A percentile compares a stretch with the other conserved stretches of the same genome.
phyloP scores from a whole-genome alignment of 2,113 vertebrate genomes.

The Galeopterus variegatus region DNA sequence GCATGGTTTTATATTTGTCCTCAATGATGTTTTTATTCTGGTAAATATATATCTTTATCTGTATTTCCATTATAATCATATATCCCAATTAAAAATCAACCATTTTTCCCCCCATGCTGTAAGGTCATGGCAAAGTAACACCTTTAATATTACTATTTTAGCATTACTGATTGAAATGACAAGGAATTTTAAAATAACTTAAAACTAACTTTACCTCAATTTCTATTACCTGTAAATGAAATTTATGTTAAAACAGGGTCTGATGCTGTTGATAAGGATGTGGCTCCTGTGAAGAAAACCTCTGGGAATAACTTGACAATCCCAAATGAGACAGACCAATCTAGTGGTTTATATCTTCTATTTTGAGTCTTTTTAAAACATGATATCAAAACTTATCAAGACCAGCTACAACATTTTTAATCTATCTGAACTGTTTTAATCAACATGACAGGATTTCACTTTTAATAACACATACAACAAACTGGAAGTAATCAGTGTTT shows the following conservation, averaged over 20 bases:
- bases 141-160: conserved; percentile 39
- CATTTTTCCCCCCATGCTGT: background rate
- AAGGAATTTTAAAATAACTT: background rate
- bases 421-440: background rate
- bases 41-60: background rate
- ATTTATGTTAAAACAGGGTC: background rate
- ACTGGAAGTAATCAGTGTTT: background rate
- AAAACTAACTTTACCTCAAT: background rate
- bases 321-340: background rate
- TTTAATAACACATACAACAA: background rate
- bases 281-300: background rate
- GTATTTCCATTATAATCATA: background rate
- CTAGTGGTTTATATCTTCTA: background rate
- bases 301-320: conserved; percentile 13
- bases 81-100: background rate
- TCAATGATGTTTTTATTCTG: background rate
- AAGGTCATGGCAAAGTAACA: background rate
- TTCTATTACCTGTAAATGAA: background rate
- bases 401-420: background rate
- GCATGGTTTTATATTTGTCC: background rate
- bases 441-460: background rate
- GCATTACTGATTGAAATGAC: background rate
- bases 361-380: background rate
- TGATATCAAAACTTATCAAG: background rate
- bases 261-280: background rate